Evolutionary conservation across 2,113 vertebrate genomes (phyloP), one percentile per base, ranked within the genome.

Genomic region (Zosterops hypoxanthus): DNA sequence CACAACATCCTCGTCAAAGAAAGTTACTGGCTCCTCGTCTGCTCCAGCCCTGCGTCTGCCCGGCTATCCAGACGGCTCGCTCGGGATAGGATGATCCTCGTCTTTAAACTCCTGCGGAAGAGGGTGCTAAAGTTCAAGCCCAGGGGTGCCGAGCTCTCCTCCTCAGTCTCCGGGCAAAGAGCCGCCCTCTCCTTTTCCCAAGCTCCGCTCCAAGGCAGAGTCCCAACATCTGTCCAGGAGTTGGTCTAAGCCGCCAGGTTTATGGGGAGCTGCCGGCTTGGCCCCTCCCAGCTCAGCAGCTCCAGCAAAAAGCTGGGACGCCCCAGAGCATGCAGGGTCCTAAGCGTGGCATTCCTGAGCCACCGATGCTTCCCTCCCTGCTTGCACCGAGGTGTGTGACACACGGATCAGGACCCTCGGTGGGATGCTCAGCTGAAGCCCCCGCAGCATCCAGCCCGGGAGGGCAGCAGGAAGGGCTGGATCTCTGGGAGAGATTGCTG

Each of bases 201-300:
- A 9, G 34, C 80, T 94, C 81, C 3, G 11, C 90, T 92, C 70
- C 24, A 13, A 87, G 39, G 73, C 89, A 88, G 72, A 76, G 70
- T 91, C 95, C 82, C 72, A 95, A 94, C 97, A 97, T 96, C 97
- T 97, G 97, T 71, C 85, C 20, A 59, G 95, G 94, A 94, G 50
- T 53, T 65, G 78, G 75, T 80, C 77, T 77, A 46, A 77, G 87
- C 95, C 33, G 63, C 93, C 94, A 97, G 97, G 97, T 97, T 97
- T 97, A 97, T 97, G 96, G 95, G 96, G 95, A 96, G 96, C 88
- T 2, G 65, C 66, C 73, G 57, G 64, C 77, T 72, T 91, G 8
- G 95, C 95, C 96, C 97, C 97, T 95, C 97, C 97, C 96, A 92
- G 91, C 72, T 88, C 92, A 44, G 89, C 63, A 24, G 88, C 89